Evolutionary conservation across 2,113 vertebrate species (phyloP).

Genomic region (Isurus oxyrinchus): DNA sequence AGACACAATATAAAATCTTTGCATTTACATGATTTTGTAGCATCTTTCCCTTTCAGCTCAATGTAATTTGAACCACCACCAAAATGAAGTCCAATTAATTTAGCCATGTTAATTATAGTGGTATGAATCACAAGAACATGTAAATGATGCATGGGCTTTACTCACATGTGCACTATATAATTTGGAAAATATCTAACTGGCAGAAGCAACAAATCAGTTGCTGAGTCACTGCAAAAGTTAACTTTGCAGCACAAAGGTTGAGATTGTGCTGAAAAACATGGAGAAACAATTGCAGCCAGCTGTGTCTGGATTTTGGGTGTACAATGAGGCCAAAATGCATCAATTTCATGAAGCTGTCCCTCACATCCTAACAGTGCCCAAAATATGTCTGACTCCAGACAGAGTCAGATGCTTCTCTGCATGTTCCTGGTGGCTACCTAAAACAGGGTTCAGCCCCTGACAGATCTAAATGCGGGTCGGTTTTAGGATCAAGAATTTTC

Average conservation of each 20-base stretch:
- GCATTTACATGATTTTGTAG: background rate
- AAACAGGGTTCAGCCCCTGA: background rate
- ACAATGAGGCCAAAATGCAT: too few species aligned
- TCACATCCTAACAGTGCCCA: background rate
- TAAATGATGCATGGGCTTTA: background rate
- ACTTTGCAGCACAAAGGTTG: background rate
- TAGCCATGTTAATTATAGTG: background rate
- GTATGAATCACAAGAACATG: background rate
- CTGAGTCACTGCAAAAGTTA: background rate
- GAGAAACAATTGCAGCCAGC: background rate
- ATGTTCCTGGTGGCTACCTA: background rate
- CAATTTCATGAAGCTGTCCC: background rate
- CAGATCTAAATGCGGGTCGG: background rate
- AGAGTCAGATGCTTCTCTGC: background rate
- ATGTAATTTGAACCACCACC: background rate
- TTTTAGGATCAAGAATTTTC: background rate
- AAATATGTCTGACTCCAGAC: background rate
- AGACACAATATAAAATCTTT: background rate
- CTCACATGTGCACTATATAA: background rate
- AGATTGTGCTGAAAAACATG: background rate
- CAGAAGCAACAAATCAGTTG: background rate
- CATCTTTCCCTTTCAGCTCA: background rate
- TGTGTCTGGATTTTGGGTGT: background rate
- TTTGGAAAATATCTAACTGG: background rate
- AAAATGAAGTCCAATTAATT: background rate